Base-by-base conservation (phyloP, 2,888 invertebrate species). In the Vandiemenella viatica region DNA sequence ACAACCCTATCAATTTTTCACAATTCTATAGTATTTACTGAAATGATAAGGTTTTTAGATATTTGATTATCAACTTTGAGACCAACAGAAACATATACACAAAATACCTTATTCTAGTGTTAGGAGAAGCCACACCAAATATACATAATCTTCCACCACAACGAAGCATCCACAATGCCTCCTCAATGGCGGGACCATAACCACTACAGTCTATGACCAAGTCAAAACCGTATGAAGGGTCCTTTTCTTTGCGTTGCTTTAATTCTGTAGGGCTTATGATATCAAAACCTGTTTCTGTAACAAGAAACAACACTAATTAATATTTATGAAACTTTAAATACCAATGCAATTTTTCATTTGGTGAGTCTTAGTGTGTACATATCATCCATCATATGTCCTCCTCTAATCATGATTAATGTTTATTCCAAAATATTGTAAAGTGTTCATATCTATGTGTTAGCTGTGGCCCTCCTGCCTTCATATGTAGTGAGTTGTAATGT, bases 201-300 rank as follows among this genome's bases (percentile, higher is more conserved):
- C 83, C 83, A 60, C 81, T 82, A 58, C 83, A 83, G 55, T 83
- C 83, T 15, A 83, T 70, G 8, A 78, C 74, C 23, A 82, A 66
- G 57, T 83, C 79, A 55, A 75, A 80, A 0, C 67, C 56, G 42
- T 62, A 63, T 1, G 68, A 63, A n/a, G 73, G 70, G 53, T 66
- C 61, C 4, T 37, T 37, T 16, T 21, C 21, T 17, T 60, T 53
- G n/a, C 59, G 53, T 1, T 67, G 64, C 4, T 68, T 70, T 51
- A 81, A 58, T 3, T 75, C 68, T 4, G 70, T 67, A 0, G 81
- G 81, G 3, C 69, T 68, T 1, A 74, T 58, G 0, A 74, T 63
- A n/a, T 73, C 65, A 62, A 65, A 81, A 13, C 75, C 77, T 21
- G 78, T 73, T 18, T 74, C 81, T 79, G 62, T 22, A 65, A 69